Evolutionary conservation across 2,888 invertebrate species (phyloP), one percentile per base, ranked within the genome.

Genomic region (Eucera pruinosa): DNA sequence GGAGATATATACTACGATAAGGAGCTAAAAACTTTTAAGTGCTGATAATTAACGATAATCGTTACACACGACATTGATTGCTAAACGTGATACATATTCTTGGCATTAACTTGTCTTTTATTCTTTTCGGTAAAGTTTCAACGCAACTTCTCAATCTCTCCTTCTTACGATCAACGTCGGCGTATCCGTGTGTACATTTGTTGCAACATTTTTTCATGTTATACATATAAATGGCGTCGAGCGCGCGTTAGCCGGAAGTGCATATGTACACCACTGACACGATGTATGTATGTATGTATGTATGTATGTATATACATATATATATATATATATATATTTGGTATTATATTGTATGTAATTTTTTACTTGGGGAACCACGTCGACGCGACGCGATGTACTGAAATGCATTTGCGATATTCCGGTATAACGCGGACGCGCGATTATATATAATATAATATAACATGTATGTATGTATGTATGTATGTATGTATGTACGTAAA

Each of bases 301-400:
- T n/a, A n/a, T n/a, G 11, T 36, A 45, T 58, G 18, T 43, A 57
- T 65, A 33, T 64, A 60, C n/a, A n/a, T n/a, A n/a, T n/a, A n/a
- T n/a, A n/a, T n/a, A 36, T 36, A 45, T 58, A 23, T 43, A 57
- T 65, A 33, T 64, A 60, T 66, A 57, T 45, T 57, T 61, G 57
- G 76, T 70, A 70, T 76, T 71, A 77, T 71, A 71, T 79, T 77
- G 65, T 79, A 79, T 79, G 77, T 79, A 77, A 79, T 77, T 79
- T 71, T 72, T 25, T 68, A 54, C 58, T 18, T 25, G 30, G 43
- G 7, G 11, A 4, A n/a, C 1, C 11, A 23, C 7, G 23, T 67
- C 67, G 23, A 58, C 52, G 71, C 50, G 45, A 43, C 64, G 39
- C 67, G 68, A 60, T 78, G 55, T 36, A 41, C 65, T 60, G 55